A percentile compares a stretch with the other conserved stretches of the same genome.
These are phyloP conservation scores for Oenanthe oenanthe DNA, from an alignment of 2,113 vertebrate genomes.

Conservation along the genomic window DNA sequence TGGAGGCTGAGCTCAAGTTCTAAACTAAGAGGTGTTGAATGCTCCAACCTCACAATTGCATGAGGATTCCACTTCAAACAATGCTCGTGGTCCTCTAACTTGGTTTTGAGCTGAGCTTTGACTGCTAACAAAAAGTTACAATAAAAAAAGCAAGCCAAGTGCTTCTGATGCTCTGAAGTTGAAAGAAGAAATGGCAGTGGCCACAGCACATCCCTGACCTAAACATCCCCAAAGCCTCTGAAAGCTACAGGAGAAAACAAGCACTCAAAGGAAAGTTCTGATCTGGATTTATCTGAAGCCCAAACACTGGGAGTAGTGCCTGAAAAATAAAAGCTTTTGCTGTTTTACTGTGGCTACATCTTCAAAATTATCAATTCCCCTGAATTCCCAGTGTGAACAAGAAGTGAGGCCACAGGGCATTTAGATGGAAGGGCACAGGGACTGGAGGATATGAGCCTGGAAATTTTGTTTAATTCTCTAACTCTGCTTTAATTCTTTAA, in stretches of 20 bases:
- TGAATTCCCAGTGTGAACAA: background rate
- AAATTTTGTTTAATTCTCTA: background rate
- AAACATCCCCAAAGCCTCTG: background rate
- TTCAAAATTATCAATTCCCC: background rate
- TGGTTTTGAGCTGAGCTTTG: background rate
- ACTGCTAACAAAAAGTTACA: background rate
- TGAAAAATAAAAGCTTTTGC: background rate
- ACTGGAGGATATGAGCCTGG: background rate
- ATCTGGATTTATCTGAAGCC: background rate
- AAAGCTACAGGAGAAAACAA: background rate
- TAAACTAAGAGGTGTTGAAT: background rate
- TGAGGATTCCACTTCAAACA: background rate
- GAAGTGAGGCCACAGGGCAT: rapidly evolving
- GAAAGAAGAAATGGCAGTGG: background rate
- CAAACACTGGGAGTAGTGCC: background rate
- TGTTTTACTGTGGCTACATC: background rate
- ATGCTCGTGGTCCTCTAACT: background rate
- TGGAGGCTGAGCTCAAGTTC: background rate
- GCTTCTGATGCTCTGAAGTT: background rate
- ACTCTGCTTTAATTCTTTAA: background rate
- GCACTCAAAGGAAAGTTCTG: background rate
- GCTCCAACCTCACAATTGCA: background rate
- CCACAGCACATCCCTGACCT: background rate
- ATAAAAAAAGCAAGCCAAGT: background rate
- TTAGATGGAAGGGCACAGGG: background rate